Evolutionary conservation across 2,797 vertebrate genomes (phyloP).

Genomic region (Potorous gilbertii): DNA sequence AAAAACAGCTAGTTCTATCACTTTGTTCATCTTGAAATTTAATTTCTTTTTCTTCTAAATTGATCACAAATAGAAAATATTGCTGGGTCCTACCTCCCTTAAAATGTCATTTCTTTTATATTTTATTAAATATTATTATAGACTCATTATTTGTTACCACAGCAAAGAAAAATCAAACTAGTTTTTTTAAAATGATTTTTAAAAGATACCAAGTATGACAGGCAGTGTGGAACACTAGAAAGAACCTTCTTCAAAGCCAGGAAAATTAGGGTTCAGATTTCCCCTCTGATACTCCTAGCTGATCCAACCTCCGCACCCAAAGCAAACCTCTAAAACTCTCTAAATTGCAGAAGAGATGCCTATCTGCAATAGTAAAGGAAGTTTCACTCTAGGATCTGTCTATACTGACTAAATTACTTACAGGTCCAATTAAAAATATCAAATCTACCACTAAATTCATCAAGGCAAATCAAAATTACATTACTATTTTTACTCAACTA

Average conservation of each 20-base stretch:
- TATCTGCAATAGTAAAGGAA: neutral
- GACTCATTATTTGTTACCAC: neutral
- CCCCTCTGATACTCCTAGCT: neutral
- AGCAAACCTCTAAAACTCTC: neutral
- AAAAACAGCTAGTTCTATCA: constrained; percentile 66
- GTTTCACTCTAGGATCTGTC: neutral
- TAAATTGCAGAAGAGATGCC: neutral
- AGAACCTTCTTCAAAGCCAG: neutral
- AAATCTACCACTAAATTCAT: neutral
- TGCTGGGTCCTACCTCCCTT: constrained; percentile 44
- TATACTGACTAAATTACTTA: neutral
- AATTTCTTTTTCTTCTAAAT: constrained; percentile 35
- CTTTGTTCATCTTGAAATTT: constrained; percentile 63
- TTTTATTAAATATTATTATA: neutral
- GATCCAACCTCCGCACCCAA: neutral
- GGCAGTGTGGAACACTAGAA: neutral
- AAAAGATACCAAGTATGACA: neutral
- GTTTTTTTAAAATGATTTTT: neutral
- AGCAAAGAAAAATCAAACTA: neutral
- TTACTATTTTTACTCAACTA: neutral
- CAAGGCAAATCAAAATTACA: neutral
- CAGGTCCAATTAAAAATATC: neutral
- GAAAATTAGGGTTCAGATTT: neutral
- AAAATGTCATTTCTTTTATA: constrained; percentile 46
- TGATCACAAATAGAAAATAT: constrained; percentile 56